Conservation (phyloP, 2,113 vertebrate species). For the Oncorhynchus keta region DNA sequence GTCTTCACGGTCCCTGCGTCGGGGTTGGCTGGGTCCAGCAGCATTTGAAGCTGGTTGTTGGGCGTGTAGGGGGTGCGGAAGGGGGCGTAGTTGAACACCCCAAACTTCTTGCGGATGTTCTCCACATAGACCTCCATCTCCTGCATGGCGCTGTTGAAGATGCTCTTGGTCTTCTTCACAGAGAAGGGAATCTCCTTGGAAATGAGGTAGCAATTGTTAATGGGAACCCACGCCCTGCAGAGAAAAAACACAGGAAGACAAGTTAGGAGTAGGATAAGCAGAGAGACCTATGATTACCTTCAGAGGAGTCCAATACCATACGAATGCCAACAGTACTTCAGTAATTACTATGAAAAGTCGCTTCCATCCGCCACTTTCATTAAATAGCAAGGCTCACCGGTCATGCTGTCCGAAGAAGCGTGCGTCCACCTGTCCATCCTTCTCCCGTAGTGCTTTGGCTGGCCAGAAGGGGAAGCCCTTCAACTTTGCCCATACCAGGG, state of each 20-base stretch:
- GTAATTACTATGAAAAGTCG: neutral
- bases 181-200: conserved; percentile 99
- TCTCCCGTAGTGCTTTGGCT: conserved; percentile 96
- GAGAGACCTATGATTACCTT: neutral
- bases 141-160: conserved; percentile 99
- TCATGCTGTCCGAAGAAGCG: conserved; percentile 98
- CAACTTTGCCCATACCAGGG: conserved; percentile 96
- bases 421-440: conserved; percentile 95
- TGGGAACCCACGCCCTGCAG: conserved; percentile 94
- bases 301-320: neutral
- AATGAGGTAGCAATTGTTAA: conserved; percentile 99
- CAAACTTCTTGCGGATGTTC: conserved; percentile 94
- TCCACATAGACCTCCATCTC: conserved; percentile 99
- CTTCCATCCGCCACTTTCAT: neutral
- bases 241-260: conserved; percentile 33
- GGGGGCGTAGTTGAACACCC: conserved; percentile 95
- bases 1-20: conserved; percentile 86
- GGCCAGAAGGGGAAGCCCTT: conserved; percentile 99
- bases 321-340: no score
- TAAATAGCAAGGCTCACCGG: conserved; percentile 75
- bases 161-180: conserved; percentile 99
- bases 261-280: neutral
- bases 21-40: conserved; percentile 89
- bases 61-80: conserved; percentile 96
- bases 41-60: conserved; percentile 97